phyloP scores from a whole-genome alignment of 2,888 invertebrate species.

The Gari tellinella region DNA sequence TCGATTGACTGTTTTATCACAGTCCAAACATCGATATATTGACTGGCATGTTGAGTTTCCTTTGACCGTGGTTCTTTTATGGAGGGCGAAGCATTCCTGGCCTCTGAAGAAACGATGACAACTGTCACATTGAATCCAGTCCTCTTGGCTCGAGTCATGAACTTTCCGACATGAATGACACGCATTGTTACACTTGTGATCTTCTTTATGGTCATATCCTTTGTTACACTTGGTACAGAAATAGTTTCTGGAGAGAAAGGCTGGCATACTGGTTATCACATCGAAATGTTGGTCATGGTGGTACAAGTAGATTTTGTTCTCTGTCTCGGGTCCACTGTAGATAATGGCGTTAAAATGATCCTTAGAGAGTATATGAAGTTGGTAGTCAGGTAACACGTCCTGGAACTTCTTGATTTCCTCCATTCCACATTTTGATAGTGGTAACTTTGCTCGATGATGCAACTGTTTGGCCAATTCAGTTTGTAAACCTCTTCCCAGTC shows the following conservation, averaged over 20 bases:
- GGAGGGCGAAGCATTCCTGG: conserved; percentile 25
- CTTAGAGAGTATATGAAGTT: conserved; percentile 29
- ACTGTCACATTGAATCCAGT: conserved; percentile 15
- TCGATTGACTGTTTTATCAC: conserved; percentile 23
- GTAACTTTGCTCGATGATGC: conserved; percentile 17
- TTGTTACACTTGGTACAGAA: conserved; percentile 24
- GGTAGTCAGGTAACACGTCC: conserved; percentile 12
- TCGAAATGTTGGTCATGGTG: too few species aligned
- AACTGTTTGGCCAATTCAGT: conserved; percentile 15
- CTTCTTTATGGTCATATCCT: conserved; percentile 6
- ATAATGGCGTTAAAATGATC: conserved; percentile 40
- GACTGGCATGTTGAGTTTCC: conserved; percentile 14
- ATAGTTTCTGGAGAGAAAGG: too few species aligned
- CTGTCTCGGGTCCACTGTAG: conserved; percentile 25
- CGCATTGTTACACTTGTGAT: conserved; percentile 25
- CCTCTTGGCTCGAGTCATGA: conserved; percentile 4
- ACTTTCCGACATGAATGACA: conserved; percentile 26
- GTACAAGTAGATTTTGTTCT: conserved; percentile 20
- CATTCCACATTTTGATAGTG: conserved; percentile 10
- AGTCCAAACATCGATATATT: conserved; percentile 9
- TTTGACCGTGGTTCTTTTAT: conserved; percentile 8
- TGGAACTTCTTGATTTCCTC: conserved; percentile 31
- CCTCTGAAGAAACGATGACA: conserved; percentile 32
- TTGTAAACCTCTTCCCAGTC: conserved; percentile 19
- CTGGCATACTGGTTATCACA: too few species aligned